A percentile compares a stretch with the other conserved stretches of the same genome.
Conservation (phyloP, 2,888 invertebrate genomes). For the Limnephilus rhombicus region DNA sequence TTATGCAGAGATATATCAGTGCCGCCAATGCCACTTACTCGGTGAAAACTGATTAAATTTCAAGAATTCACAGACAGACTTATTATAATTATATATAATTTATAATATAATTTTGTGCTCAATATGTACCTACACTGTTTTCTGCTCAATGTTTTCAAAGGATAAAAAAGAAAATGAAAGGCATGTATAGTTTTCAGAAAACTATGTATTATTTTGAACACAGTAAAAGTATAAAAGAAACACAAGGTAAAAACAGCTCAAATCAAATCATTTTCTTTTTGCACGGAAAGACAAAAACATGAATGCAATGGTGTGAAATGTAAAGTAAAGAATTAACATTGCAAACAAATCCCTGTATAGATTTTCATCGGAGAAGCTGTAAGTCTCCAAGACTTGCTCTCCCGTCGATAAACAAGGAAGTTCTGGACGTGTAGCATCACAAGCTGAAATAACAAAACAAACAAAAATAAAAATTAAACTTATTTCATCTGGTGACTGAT, state of each 20-base stretch:
- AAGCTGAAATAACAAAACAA: conserved; percentile 75
- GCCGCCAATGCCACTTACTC: too few relatives aligned
- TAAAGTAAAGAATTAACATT: conserved; percentile 81
- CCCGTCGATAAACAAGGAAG: conserved; percentile 86
- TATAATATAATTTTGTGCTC: background rate
- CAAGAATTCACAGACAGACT: background rate
- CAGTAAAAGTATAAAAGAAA: background rate
- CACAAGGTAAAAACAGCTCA: background rate
- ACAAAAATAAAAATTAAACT: background rate
- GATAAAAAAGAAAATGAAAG: background rate
- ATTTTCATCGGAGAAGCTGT: conserved; percentile 82
- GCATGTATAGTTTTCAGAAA: background rate
- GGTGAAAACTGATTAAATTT: background rate
- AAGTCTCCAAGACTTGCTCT: conserved; percentile 83
- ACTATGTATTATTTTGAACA: background rate
- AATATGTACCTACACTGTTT: background rate
- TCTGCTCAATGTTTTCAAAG: background rate
- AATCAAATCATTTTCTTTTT: conserved; percentile 73
- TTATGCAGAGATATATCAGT: background rate
- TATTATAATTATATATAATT: too few relatives aligned
- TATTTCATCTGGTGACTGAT: background rate
- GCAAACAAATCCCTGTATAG: conserved; percentile 82
- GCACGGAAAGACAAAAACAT: conserved; percentile 82
- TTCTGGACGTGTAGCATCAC: conserved; percentile 78
- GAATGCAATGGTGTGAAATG: conserved; percentile 85